phyloP scores from a whole-genome alignment of 2,113 vertebrate genomes.

The Nycticryphes semicollaris region DNA sequence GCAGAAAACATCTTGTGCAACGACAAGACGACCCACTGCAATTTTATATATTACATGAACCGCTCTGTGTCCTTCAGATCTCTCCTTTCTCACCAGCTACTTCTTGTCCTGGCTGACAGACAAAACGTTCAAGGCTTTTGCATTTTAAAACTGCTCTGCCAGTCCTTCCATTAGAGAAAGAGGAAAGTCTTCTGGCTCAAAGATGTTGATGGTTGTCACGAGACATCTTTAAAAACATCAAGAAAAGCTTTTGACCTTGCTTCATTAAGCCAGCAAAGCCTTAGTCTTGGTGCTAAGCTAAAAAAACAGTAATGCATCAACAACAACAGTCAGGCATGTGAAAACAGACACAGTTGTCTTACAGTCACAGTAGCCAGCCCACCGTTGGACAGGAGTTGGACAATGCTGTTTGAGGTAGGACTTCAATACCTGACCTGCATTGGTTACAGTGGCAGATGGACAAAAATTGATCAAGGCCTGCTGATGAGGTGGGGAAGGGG shows the following conservation, averaged over 20 bases:
- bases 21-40: accelerated
- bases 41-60: background rate
- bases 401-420: background rate
- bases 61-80: background rate
- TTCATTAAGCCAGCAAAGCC: background rate
- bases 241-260: background rate
- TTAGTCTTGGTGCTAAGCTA: background rate
- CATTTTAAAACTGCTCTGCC: background rate
- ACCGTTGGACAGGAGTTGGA: background rate
- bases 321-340: background rate
- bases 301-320: background rate
- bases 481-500: background rate
- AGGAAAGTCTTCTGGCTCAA: background rate
- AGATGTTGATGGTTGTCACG: background rate
- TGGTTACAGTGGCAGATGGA: background rate
- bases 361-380: background rate
- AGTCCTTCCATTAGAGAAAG: background rate
- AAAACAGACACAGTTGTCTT: background rate
- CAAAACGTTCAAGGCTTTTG: background rate
- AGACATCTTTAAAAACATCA: background rate
- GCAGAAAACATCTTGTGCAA: background rate
- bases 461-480: background rate
- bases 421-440: background rate
- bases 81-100: background rate
- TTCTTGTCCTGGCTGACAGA: background rate